Percentiles rank a stretch among this genome's conserved stretches.
These are phyloP conservation scores for Nannobrachium achirus DNA, from an alignment of 2,113 vertebrate genomes.

Conservation along the genomic window DNA sequence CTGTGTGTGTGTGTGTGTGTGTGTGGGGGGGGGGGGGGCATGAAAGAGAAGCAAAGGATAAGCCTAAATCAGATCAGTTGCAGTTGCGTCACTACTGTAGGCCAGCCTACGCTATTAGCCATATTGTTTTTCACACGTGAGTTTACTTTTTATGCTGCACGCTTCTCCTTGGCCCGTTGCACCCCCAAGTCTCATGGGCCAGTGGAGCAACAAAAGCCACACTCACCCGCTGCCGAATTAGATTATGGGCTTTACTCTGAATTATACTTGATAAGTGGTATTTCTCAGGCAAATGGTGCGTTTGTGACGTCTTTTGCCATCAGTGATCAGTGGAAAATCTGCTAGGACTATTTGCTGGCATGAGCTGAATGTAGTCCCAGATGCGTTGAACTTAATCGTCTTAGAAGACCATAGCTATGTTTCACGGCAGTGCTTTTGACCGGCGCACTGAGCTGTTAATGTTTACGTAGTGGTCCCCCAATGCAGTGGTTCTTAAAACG, in stretches of 20 bases:
- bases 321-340: conserved; percentile 35
- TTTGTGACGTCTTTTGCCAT: conserved; percentile 35
- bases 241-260: conserved; percentile 53
- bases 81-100: conserved; percentile 54
- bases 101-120: conserved; percentile 40
- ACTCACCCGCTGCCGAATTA: conserved; percentile 44
- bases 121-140: conserved; percentile 38
- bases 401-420: background rate
- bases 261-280: conserved; percentile 35
- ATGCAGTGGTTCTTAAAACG: background rate
- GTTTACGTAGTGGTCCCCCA: conserved; percentile 16
- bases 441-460: conserved; percentile 12
- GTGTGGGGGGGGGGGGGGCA: conserved; percentile 34
- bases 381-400: conserved; percentile 12
- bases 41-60: conserved; percentile 6
- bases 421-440: background rate
- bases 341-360: conserved; percentile 14
- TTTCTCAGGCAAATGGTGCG: conserved; percentile 21
- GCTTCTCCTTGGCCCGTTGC: conserved; percentile 39
- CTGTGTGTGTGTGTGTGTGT: background rate
- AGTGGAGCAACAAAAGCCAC: conserved; percentile 51
- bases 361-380: conserved; percentile 17
- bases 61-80: conserved; percentile 38
- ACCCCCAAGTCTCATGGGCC: conserved; percentile 37
- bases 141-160: conserved; percentile 38